phyloP scores from a whole-genome alignment of 2,113 vertebrate genomes.

The Serinus canaria region DNA sequence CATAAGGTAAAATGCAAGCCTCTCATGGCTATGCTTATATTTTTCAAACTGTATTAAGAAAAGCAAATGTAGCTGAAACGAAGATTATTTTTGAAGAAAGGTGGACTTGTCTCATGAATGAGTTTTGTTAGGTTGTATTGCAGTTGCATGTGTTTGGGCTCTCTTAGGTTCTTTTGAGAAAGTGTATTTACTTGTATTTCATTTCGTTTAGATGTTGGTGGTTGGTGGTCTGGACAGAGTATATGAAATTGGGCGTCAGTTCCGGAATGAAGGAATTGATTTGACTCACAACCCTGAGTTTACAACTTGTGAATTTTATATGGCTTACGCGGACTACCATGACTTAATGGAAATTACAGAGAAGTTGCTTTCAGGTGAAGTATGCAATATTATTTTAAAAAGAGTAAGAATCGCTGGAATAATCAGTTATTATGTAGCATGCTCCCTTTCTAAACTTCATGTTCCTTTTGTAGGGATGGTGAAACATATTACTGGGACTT shows the following conservation, averaged over 20 bases:
- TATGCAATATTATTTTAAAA: neutral
- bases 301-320: conserved; percentile 98
- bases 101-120: neutral
- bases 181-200: neutral
- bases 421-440: neutral
- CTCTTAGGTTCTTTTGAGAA: neutral
- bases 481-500: conserved; percentile 88
- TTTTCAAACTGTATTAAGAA: neutral
- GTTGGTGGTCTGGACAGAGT: conserved; percentile 96
- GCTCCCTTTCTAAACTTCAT: neutral
- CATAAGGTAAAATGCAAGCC: conserved; percentile 84
- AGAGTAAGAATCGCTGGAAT: neutral
- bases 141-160: neutral
- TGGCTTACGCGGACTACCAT: conserved; percentile 97
- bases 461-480: conserved; percentile 86
- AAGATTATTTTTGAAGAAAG: neutral
- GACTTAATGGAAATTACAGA: conserved; percentile 98
- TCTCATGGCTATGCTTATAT: neutral
- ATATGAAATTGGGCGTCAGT: conserved; percentile 96
- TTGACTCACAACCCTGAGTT: conserved; percentile 98
- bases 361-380: conserved; percentile 89
- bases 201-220: conserved; percentile 87
- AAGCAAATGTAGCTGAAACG: neutral
- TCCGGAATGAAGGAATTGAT: conserved; percentile 98
- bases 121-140: neutral